Base-by-base conservation (phyloP, 2,888 invertebrate genomes). In the Oasisia sp. region DNA sequence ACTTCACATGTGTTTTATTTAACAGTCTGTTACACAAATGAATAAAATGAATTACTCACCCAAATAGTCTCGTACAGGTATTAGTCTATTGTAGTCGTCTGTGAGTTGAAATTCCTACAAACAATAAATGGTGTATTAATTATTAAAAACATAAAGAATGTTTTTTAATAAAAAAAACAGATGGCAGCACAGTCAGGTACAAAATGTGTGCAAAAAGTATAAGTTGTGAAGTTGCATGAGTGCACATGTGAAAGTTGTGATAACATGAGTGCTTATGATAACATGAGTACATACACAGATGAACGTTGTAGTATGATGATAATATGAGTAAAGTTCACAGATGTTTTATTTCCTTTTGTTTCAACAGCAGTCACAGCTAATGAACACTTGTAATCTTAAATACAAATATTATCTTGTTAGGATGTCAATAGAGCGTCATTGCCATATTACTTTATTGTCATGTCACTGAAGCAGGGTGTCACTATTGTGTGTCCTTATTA, bases 31-130 rank as follows among this genome's bases (percentile, higher is more conserved):
- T 58, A 58, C 27, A 58, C 27, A 27, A 58, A 58, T 58, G 58
- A 58, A 19, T 27, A n/a, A n/a, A n/a, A n/a, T n/a, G n/a, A n/a
- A n/a, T n/a, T 19, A 38, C 92, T 94, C 94, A 97, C 96, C 96
- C 94, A 98, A 96, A 96, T 99, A 99, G 96, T 99, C 99, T 92
- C 98, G 97, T 96, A 97, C 97, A 93, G 98, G 98, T 94, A 98
- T 98, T 97, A 99, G 97, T 94, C 98, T 98, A 97, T 99, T 99
- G 96, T 98, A 99, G 96, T 99, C 99, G 95, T 98, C 97, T 50
- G 98, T 98, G 93, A 99, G 97, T 94, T 97, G 97, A 96, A 98
- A 99, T 97, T 99, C 99, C 97, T 97, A 95, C 89, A 93, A 92
- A 8, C 45, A 9, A 91, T 74, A 45, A 44, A 1, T 14, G 14